Evolutionary conservation across 2,888 invertebrate species (phyloP), one percentile per base, ranked within the genome.

Genomic region (Zeuzera pyrina): DNA sequence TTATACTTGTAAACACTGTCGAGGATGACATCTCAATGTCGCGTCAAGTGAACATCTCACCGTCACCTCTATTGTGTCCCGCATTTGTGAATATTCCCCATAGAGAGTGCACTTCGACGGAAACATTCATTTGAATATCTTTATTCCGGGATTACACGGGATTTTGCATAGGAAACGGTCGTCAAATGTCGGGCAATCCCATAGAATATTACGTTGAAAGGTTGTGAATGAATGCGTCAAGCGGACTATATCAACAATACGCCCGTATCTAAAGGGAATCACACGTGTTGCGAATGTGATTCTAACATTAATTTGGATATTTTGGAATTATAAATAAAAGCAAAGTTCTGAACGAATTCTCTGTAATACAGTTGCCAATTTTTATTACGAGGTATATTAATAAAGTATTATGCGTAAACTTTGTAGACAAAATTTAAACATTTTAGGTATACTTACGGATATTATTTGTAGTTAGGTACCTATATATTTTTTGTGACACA

Each of bases 111-210:
- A n/a, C n/a, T n/a, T n/a, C n/a, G n/a, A 59, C 76, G 79, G 79
- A 81, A 79, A 67, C 69, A 71, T 73, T 64, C 56, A 57, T 57
- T 58, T 63, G 58, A 50, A 53, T 54, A 52, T 70, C 68, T 78
- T 81, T 81, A 74, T 79, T 71, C 77, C 68, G 66, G 78, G 78
- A 83, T 83, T 78, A 79, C 56, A 58, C 49, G 57, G 64, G 56
- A 74, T 78, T 78, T 78, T 76, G 79, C 79, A 77, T 83, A 81
- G 83, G 81, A 77, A 79, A 61, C 68, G 66, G 65, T 70, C 72
- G 61, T 69, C 72, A 62, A 67, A 72, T 71, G 65, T 72, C 64
- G 42, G 43, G 52, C 51, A 59, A 5, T 8, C 6, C 24, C 11
- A 24, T 11, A 24, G 11, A 24, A 15, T 5, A 8, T 3, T 7